These are phyloP conservation scores for Hedya salicella DNA, from an alignment of 2,888 invertebrate genomes.

Conservation along the genomic window DNA sequence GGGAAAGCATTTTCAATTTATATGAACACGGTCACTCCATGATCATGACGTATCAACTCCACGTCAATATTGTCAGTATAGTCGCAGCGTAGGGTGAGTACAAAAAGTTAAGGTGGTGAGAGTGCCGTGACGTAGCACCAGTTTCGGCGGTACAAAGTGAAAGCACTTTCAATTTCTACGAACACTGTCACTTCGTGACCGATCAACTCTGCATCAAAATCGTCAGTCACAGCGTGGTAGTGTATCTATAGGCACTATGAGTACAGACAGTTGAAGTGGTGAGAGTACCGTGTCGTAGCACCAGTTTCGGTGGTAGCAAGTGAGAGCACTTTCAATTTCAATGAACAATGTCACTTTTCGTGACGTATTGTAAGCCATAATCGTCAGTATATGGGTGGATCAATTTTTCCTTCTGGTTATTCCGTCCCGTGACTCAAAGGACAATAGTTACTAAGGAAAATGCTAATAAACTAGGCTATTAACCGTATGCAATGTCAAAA, in stretches of 20 bases:
- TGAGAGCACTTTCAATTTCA: constrained; percentile 11
- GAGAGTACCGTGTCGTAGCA: not conserved
- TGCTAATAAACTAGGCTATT: too few species aligned
- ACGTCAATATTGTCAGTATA: too few species aligned
- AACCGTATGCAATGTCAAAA: too few species aligned
- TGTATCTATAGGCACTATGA: too few species aligned
- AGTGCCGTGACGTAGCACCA: not conserved
- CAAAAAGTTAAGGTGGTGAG: not conserved
- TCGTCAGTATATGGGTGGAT: constrained; percentile 13
- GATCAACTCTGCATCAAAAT: not conserved
- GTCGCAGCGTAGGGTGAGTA: too few species aligned
- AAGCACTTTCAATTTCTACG: constrained; percentile 15
- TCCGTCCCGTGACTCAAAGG: too few species aligned
- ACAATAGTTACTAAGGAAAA: too few species aligned
- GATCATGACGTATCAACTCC: too few species aligned
- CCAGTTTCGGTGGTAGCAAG: constrained; percentile 1
- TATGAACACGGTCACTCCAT: too few species aligned
- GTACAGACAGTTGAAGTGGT: too few species aligned
- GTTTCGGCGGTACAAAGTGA: constrained; percentile 16
- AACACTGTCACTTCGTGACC: constrained; percentile 3
- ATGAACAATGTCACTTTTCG: not conserved
- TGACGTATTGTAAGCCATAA: not conserved
- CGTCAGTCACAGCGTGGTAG: not conserved
- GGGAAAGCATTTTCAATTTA: too few species aligned
- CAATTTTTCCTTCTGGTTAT: too few species aligned